phyloP scores from a whole-genome alignment of 2,113 vertebrate genomes.

The Psittacus erithacus region DNA sequence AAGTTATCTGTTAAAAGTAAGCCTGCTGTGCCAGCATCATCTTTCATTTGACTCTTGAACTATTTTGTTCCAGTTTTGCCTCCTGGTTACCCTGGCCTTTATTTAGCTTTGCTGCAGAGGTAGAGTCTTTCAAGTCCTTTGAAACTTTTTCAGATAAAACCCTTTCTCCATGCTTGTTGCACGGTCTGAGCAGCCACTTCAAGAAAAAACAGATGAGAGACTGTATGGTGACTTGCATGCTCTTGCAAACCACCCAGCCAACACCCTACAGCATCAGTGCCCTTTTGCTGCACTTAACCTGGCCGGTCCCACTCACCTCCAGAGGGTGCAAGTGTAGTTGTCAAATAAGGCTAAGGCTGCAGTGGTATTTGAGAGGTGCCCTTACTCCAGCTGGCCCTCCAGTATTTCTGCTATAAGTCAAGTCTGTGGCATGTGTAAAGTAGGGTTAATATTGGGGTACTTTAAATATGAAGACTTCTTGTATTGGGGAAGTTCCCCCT shows the following conservation, averaged over 20 bases:
- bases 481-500: neutral
- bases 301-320: neutral
- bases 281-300: neutral
- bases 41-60: neutral
- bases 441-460: neutral
- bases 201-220: neutral
- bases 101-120: neutral
- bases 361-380: too few relatives aligned
- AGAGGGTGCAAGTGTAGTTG: neutral
- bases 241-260: neutral
- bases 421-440: neutral
- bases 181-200: neutral
- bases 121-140: neutral
- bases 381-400: neutral
- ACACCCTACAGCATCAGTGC: neutral
- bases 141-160: neutral
- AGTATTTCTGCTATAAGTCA: neutral
- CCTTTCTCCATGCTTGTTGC: neutral
- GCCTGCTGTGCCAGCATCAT: neutral
- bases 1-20: neutral
- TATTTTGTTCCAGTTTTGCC: neutral
- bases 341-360: neutral
- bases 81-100: neutral
- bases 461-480: neutral
- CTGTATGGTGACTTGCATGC: fast-evolving